Evolutionary conservation across 2,888 invertebrate genomes (phyloP).

Genomic region (Machimus rusticus): DNA sequence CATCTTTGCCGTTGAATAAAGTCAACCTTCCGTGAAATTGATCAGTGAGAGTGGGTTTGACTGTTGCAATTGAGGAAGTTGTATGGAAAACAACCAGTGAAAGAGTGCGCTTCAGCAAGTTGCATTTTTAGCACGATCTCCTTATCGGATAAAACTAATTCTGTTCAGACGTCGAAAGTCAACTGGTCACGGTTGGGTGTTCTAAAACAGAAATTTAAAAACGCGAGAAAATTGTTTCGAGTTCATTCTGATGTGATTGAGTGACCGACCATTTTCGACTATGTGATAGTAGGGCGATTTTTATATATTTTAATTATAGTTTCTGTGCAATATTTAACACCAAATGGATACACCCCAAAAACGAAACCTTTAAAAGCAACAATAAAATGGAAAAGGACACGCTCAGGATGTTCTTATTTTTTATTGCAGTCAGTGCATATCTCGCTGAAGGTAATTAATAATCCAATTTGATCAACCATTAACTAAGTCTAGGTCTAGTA

Average conservation of each 20-base stretch:
- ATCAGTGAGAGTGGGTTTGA: conserved; percentile 37
- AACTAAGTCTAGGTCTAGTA: neutral
- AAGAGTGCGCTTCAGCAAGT: neutral
- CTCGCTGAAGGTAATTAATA: neutral
- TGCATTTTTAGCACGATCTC: neutral
- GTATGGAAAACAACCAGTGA: neutral
- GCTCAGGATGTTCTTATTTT: neutral
- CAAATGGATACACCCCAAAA: conserved; percentile 1
- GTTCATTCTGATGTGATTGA: neutral
- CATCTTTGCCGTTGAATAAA: neutral
- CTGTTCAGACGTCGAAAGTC: neutral
- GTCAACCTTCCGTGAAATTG: conserved; percentile 33
- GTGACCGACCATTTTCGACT: neutral
- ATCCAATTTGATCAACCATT: neutral
- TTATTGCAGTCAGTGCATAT: neutral
- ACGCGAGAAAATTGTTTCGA: neutral
- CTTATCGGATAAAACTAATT: neutral
- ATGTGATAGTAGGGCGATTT: neutral
- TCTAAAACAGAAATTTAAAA: conserved; percentile 12
- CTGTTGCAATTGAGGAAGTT: conserved; percentile 11
- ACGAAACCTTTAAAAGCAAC: neutral
- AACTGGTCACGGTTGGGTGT: conserved; percentile 2
- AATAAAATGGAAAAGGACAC: neutral
- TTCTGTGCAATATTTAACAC: neutral
- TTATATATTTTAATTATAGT: neutral